Evolutionary conservation across 2,888 invertebrate species (phyloP).

Genomic region (Arge pagana): DNA sequence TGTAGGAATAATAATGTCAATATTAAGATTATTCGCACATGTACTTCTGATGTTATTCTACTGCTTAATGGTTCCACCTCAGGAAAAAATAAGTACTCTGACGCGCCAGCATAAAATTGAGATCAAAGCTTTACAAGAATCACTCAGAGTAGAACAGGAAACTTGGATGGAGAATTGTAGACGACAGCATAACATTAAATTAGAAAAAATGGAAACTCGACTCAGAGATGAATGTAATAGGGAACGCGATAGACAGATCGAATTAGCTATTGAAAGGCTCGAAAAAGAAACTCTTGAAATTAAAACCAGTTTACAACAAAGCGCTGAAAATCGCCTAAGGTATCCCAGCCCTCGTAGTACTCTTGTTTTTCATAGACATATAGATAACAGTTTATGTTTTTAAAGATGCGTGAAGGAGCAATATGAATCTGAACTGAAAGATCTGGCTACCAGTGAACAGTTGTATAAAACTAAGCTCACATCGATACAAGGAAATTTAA

Average conservation of each 20-base stretch:
- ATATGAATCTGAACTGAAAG: constrained; percentile 72
- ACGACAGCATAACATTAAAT: constrained; percentile 64
- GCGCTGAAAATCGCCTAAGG: constrained; percentile 61
- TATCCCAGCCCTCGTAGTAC: constrained; percentile 27
- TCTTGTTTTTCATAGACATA: background rate
- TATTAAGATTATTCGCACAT: background rate
- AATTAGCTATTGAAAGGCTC: constrained; percentile 71
- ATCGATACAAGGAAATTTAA: constrained; percentile 68
- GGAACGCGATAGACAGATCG: constrained; percentile 80
- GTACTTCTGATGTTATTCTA: background rate
- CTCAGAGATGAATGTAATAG: constrained; percentile 72
- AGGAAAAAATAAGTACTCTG: constrained; percentile 43
- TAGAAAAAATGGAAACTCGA: constrained; percentile 70
- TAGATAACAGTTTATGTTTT: constrained; percentile 14
- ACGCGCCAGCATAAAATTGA: constrained; percentile 56
- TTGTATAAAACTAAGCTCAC: constrained; percentile 70
- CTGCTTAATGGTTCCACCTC: constrained; percentile 5
- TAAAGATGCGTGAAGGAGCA: constrained; percentile 75
- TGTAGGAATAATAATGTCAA: background rate
- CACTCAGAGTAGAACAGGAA: constrained; percentile 67
- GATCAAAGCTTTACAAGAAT: constrained; percentile 64
- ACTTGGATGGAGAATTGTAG: constrained; percentile 68
- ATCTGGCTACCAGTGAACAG: constrained; percentile 69
- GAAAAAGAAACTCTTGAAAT: constrained; percentile 69
- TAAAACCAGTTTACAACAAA: constrained; percentile 63